phyloP scores from a whole-genome alignment of 1,140 invertebrate genomes.

The Drosophila saltans region DNA sequence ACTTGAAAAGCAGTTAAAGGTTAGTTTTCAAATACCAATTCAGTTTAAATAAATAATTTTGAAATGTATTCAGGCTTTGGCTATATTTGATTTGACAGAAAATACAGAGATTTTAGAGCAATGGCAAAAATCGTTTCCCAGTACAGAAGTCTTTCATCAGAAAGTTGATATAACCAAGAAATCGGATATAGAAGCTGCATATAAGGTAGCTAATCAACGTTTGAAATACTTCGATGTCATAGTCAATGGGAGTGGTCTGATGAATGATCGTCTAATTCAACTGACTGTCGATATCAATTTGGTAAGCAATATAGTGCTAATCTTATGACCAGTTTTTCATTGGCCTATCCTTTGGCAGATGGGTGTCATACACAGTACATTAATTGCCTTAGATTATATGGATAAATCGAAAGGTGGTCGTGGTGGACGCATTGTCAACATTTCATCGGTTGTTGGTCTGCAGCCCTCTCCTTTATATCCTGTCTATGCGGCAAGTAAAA shows the following conservation, averaged over 20 bases:
- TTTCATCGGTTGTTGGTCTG: constrained; percentile 86
- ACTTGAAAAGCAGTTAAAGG: constrained; percentile 51
- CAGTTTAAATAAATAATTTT: background rate
- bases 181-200: constrained; percentile 55
- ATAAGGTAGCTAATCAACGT: constrained; percentile 43
- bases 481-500: constrained; percentile 83
- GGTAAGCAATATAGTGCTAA: constrained; percentile 20
- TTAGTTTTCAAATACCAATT: constrained; percentile 17
- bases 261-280: constrained; percentile 57
- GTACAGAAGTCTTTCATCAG: constrained; percentile 39
- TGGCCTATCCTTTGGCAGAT: constrained; percentile 30
- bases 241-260: constrained; percentile 68
- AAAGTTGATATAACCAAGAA: constrained; percentile 64
- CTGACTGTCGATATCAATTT: constrained; percentile 65
- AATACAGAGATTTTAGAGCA: constrained; percentile 40
- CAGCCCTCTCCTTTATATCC: constrained; percentile 62
- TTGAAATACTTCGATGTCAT: constrained; percentile 62
- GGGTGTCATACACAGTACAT: constrained; percentile 61
- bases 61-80: constrained; percentile 43
- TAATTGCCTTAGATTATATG: constrained; percentile 82
- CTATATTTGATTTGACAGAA: constrained; percentile 61
- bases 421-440: constrained; percentile 87
- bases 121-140: constrained; percentile 33
- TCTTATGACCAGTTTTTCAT: background rate
- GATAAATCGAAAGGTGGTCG: constrained; percentile 85